Evolutionary conservation across 2,888 invertebrate species (phyloP), one percentile per base, ranked within the genome.

Genomic region (Lobophora halterata): DNA sequence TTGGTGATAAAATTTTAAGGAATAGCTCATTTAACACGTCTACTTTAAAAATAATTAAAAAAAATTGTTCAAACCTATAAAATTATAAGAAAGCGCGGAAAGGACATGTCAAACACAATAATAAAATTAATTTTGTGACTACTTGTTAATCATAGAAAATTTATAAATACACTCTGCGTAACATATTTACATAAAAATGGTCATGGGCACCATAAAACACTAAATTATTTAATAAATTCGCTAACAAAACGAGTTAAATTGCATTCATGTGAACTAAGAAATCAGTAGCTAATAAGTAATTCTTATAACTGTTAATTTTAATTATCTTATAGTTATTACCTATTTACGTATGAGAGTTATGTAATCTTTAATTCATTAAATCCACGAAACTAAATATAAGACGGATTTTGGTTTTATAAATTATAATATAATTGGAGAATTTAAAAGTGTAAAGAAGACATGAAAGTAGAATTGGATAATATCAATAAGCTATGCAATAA

Each of bases 261-360:
- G 73, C 74, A 79, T 67, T 70, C 62, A 66, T 66, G 76, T 74
- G 67, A 79, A 77, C 71, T 78, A 74, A 82, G 53, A 74, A 71
- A 70, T 65, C 66, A 66, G 62, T 74, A 72, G 72, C 81, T 83
- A 83, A 68, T 33, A 70, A 73, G 74, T 82, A 50, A 77, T 71
- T 76, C 49, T 59, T 73, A 76, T 82, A 82, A 77, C 58, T 79
- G 76, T 83, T 83, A 83, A 70, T 71, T 70, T 68, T 53, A 46
- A 39, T 52, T 69, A 72, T 67, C 77, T 85, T 85, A 85, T 49
- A 70, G 63, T 79, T 83, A 82, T 56, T 65, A 60, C 71, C 81
- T 82, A 85, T 79, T 86, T 86, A 86, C 86, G 86, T 87, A 85
- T 83, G 68, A 72, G 69, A 46, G 50, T 53, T 67, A 76, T 81